These are phyloP conservation scores for Diabrotica undecimpunctata DNA, from an alignment of 1,140 invertebrate species.

Conservation along the genomic window DNA sequence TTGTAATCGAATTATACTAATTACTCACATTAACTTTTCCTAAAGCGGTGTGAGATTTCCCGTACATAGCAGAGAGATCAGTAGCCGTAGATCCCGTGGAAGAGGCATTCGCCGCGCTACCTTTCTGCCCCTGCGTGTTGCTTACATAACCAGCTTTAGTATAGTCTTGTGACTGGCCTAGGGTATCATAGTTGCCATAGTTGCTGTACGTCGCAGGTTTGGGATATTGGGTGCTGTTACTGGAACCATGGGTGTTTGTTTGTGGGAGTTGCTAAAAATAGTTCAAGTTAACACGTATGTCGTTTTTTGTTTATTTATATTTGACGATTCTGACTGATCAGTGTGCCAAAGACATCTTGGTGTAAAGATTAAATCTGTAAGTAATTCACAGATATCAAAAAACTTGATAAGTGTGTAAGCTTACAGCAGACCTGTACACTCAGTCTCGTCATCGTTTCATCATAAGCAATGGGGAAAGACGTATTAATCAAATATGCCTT, in stretches of 20 bases:
- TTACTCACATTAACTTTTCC: constrained; percentile 69
- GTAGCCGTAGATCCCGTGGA: constrained; percentile 57
- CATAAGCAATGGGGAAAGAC: too few relatives aligned
- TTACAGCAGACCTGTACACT: background rate
- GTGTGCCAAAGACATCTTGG: constrained; percentile 11
- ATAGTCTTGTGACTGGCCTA: constrained; percentile 57
- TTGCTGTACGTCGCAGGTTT: constrained; percentile 64
- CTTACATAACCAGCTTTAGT: constrained; percentile 54
- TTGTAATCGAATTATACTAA: too few relatives aligned
- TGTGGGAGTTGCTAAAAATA: constrained; percentile 57
- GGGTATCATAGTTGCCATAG: constrained; percentile 67
- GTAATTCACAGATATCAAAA: constrained; percentile 3
- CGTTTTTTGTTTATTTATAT: background rate
- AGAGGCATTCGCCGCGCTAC: constrained; percentile 52
- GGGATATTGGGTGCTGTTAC: constrained; percentile 61
- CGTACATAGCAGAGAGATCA: constrained; percentile 67
- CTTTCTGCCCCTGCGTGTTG: constrained; percentile 55
- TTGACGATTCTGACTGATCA: background rate
- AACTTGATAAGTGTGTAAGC: background rate
- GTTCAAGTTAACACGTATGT: background rate
- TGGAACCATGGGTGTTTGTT: constrained; percentile 56
- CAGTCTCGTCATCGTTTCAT: constrained; percentile 18
- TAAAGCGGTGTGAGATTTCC: constrained; percentile 68
- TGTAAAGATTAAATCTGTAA: background rate
- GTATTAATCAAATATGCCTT: too few relatives aligned